Conservation (phyloP, 2,888 invertebrate genomes). For the Stenodera caucasica region DNA sequence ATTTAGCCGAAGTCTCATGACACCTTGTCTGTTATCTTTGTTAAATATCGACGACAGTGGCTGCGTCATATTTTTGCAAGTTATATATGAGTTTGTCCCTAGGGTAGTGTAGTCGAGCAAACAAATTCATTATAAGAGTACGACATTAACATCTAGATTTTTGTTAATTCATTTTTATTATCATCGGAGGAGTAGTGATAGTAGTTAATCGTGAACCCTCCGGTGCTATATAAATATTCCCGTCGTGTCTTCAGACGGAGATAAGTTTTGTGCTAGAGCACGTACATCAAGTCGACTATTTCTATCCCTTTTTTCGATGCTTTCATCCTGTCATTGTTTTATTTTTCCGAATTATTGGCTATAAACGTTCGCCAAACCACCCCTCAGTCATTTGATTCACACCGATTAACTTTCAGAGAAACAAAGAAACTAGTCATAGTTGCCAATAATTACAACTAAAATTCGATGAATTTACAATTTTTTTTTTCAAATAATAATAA, state of each 20-base stretch:
- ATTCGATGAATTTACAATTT: too few relatives aligned
- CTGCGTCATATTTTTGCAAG: conserved; percentile 36
- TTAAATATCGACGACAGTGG: conserved; percentile 18
- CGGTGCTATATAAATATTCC: conserved; percentile 63
- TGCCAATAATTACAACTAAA: background rate
- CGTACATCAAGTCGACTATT: conserved; percentile 30
- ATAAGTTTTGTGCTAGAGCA: conserved; percentile 37
- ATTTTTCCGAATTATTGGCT: conserved; percentile 16
- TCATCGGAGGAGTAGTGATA: conserved; percentile 53
- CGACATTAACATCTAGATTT: conserved; percentile 52
- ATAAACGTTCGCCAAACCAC: background rate
- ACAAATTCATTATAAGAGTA: conserved; percentile 52
- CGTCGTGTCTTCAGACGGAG: conserved; percentile 52
- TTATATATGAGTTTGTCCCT: conserved; percentile 42
- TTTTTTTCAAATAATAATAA: too few relatives aligned
- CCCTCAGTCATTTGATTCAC: background rate
- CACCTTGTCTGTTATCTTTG: conserved; percentile 20
- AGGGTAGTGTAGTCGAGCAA: conserved; percentile 48
- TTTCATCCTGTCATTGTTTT: conserved; percentile 30
- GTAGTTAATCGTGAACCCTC: conserved; percentile 47
- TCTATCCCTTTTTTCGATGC: conserved; percentile 27
- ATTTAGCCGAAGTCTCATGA: conserved; percentile 7
- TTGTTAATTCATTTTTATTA: conserved; percentile 56
- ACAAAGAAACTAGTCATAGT: background rate
- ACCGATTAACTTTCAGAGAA: conserved; percentile 1